Evolutionary conservation across 2,888 invertebrate genomes (phyloP).

Genomic region (Timema podura): DNA sequence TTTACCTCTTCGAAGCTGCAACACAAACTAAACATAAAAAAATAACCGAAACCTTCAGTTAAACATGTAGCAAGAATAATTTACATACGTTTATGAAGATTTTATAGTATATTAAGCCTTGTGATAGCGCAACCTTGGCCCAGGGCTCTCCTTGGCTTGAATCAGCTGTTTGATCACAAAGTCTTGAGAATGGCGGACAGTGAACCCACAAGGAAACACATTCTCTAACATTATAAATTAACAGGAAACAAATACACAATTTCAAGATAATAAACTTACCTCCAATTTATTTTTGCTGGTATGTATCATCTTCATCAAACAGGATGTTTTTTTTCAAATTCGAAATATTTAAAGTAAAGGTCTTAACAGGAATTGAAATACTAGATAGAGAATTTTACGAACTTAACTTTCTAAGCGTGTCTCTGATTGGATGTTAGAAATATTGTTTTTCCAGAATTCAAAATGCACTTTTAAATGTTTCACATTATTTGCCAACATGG

Average conservation of each 20-base stretch:
- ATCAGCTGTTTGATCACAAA: slow-evolving; percentile 30
- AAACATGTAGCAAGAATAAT: not conserved
- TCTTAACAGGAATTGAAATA: slow-evolving; percentile 27
- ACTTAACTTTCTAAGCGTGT: slow-evolving; percentile 25
- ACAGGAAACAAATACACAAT: not conserved
- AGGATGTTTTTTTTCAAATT: slow-evolving; percentile 21
- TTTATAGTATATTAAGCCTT: not conserved
- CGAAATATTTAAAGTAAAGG: slow-evolving; percentile 22
- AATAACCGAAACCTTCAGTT: not conserved
- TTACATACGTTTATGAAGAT: not conserved
- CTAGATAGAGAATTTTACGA: slow-evolving; percentile 25
- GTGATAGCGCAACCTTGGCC: slow-evolving; percentile 23
- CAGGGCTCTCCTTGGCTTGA: slow-evolving; percentile 22
- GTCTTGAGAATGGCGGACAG: slow-evolving; percentile 25
- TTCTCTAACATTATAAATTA: not conserved
- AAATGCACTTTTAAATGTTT: too few relatives aligned
- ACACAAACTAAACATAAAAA: slow-evolving; percentile 15
- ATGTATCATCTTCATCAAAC: slow-evolving; percentile 30
- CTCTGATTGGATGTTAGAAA: slow-evolving; percentile 23
- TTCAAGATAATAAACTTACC: slow-evolving; percentile 26
- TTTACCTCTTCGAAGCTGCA: slow-evolving; percentile 29
- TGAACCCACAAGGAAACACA: slow-evolving; percentile 1
- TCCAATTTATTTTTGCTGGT: slow-evolving; percentile 32
- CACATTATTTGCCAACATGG: too few relatives aligned
- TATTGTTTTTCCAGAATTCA: not conserved